Evolutionary conservation across 2,113 vertebrate species (phyloP).

Genomic region (Toxotes jaculatrix): DNA sequence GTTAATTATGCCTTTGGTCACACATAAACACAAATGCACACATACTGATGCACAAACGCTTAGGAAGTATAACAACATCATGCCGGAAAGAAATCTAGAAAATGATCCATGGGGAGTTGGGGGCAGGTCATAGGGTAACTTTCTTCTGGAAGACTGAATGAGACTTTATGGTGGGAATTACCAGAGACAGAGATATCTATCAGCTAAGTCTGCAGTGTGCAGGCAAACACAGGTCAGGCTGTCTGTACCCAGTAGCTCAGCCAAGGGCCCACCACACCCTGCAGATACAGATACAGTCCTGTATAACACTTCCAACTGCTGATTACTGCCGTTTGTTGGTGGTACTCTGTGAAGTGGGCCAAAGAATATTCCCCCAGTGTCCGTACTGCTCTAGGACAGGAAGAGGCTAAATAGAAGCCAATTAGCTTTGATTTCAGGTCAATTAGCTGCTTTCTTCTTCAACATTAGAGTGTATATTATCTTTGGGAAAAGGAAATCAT

Average conservation of each 20-base stretch:
- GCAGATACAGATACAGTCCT: conserved; percentile 38
- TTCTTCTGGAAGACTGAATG: conserved; percentile 42
- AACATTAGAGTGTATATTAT: conserved; percentile 74
- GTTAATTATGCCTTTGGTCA: background rate
- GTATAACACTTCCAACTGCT: conserved; percentile 47
- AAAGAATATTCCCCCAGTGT: conserved; percentile 55
- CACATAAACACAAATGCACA: background rate
- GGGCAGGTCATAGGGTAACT: conserved; percentile 36
- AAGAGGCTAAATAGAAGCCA: conserved; percentile 77
- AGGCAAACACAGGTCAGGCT: conserved; percentile 58
- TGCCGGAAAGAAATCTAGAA: conserved; percentile 38
- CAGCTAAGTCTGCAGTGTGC: conserved; percentile 43
- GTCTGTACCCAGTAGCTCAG: conserved; percentile 42
- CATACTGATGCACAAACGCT: background rate
- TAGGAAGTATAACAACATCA: conserved; percentile 44
- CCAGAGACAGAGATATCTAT: conserved; percentile 65
- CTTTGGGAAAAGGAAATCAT: conserved; percentile 66
- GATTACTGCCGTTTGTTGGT: conserved; percentile 60
- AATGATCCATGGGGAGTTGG: conserved; percentile 23
- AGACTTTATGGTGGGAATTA: conserved; percentile 65
- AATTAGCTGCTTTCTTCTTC: conserved; percentile 78
- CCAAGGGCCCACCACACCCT: conserved; percentile 54
- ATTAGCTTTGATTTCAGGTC: conserved; percentile 82
- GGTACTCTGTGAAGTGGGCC: conserved; percentile 52
- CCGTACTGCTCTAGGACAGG: conserved; percentile 71